A percentile compares a stretch with the other conserved stretches of the same genome.
Conservation (phyloP, 2,113 vertebrate species). For the Speoplatyrhinus poulsoni region DNA sequence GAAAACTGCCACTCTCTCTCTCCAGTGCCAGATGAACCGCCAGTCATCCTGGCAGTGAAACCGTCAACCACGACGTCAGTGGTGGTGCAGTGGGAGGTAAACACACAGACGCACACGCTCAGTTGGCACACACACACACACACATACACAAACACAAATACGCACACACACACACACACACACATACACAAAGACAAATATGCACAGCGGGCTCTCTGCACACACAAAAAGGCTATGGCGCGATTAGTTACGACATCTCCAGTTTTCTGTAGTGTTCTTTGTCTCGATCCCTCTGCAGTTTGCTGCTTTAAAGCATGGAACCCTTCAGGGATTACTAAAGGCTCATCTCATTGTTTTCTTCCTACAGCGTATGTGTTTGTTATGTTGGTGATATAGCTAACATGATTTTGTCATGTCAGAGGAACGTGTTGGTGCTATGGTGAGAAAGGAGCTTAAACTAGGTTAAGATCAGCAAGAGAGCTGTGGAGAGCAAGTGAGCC, state of each 20-base stretch:
- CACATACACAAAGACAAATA: neutral
- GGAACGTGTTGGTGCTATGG: neutral
- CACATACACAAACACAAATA: neutral
- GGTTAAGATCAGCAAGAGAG: constrained; percentile 36
- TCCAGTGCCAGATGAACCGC: constrained; percentile 89
- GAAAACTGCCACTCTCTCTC: constrained; percentile 10
- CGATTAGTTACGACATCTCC: too few species aligned
- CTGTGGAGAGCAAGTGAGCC: neutral
- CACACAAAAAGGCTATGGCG: neutral
- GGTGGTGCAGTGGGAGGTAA: constrained; percentile 94
- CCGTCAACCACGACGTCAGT: constrained; percentile 93
- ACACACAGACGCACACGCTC: neutral
- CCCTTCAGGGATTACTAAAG: too few species aligned
- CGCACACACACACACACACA: neutral
- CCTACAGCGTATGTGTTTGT: constrained; percentile 8
- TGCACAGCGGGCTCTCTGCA: neutral
- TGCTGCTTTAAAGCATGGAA: too few species aligned
- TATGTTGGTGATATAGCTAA: neutral
- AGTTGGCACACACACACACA: neutral
- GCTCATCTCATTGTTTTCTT: too few species aligned
- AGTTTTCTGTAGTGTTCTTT: too few species aligned
- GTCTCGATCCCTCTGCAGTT: too few species aligned
- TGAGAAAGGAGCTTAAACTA: constrained; percentile 27
- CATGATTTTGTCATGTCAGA: neutral
- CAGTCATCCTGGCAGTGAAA: constrained; percentile 85